These are phyloP conservation scores for Aphidoletes aphidimyza DNA, from an alignment of 2,888 invertebrate species.

Conservation along the genomic window DNA sequence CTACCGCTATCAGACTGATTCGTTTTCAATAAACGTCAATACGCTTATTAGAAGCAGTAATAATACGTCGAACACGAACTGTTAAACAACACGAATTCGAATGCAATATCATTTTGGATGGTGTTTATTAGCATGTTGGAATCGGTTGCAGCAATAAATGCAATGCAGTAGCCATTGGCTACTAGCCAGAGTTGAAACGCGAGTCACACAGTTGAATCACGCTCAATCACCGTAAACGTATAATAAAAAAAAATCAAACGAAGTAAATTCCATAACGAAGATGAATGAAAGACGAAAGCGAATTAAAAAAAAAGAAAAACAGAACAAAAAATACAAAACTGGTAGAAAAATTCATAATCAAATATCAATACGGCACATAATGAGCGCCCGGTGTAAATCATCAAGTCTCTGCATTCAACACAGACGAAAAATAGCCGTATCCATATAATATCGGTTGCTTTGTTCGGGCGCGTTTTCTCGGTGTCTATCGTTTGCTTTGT, in stretches of 20 bases:
- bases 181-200: too few relatives aligned
- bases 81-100: not conserved
- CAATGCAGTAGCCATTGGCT: not conserved
- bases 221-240: too few relatives aligned
- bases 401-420: not conserved
- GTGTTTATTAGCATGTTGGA: not conserved
- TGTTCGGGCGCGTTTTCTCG: not conserved
- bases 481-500: not conserved
- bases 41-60: constrained; percentile 34
- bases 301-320: not conserved
- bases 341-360: constrained; percentile 45
- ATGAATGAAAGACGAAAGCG: not conserved
- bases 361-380: constrained; percentile 13
- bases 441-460: not conserved
- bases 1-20: constrained; percentile 17
- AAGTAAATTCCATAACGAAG: constrained; percentile 11
- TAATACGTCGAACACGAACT: not conserved
- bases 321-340: not conserved
- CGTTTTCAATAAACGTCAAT: too few relatives aligned
- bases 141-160: not conserved
- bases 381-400: constrained; percentile 9
- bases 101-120: not conserved
- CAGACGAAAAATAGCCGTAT: not conserved
- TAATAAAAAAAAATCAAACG: not conserved
- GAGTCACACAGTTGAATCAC: too few relatives aligned